phyloP scores from a whole-genome alignment of 2,797 vertebrate genomes.

The Hapalemur alaotrensis region DNA sequence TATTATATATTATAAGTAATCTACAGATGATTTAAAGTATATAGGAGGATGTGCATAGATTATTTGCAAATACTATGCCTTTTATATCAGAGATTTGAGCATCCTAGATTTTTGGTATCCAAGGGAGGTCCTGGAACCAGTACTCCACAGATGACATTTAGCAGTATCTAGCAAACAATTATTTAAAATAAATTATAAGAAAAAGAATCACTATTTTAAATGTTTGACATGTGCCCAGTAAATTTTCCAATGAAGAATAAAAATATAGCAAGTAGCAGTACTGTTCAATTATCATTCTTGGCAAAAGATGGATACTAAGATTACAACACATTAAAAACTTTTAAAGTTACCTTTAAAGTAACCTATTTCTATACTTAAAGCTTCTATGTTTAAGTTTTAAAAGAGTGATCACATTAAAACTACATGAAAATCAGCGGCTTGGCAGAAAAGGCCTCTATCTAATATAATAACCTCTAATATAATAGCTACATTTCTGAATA shows the following conservation, averaged over 20 bases:
- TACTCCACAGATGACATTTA: not conserved
- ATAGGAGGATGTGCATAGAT: not conserved
- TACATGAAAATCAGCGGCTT: not conserved
- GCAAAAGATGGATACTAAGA: not conserved
- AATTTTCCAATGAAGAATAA: conserved; percentile 37
- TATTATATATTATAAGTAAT: not conserved
- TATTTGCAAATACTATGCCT: not conserved
- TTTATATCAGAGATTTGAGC: not conserved
- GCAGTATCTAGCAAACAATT: not conserved
- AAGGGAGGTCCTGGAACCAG: not conserved
- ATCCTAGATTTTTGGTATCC: not conserved
- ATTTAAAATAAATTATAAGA: conserved; percentile 30
- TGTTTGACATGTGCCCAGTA: conserved; percentile 4
- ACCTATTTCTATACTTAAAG: not conserved
- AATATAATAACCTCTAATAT: not conserved
- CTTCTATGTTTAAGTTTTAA: not conserved
- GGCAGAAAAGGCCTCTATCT: not conserved
- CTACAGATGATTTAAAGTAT: not conserved
- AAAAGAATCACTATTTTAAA: conserved; percentile 29
- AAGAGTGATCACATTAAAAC: not conserved
- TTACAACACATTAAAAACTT: conserved; percentile 10
- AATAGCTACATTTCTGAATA: conserved; percentile 18
- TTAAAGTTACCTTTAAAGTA: not conserved
- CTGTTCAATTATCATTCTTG: not conserved
- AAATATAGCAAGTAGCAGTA: not conserved